Conservation (phyloP, 2,888 invertebrate species). For the Aporophyla nigra region DNA sequence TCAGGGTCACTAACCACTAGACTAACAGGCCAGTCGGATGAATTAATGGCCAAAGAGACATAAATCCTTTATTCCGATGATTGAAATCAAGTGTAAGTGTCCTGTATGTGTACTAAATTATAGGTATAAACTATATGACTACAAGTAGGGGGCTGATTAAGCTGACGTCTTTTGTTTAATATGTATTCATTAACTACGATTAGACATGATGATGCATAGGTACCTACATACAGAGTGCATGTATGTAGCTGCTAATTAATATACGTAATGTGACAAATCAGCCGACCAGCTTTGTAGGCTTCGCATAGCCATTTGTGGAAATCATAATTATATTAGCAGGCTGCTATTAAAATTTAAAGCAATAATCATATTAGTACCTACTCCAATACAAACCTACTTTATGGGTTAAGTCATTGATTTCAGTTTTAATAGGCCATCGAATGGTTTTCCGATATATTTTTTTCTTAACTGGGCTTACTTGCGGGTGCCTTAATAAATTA, state of each 20-base stretch:
- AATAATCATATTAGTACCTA: not conserved
- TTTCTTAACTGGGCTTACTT: not conserved
- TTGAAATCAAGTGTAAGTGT: not conserved
- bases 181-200: conserved; percentile 5
- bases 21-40: too few relatives aligned
- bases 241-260: not conserved
- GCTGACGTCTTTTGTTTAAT: not conserved
- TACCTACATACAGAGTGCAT: not conserved
- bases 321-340: not conserved
- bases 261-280: not conserved
- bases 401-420: not conserved
- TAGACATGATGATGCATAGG: not conserved
- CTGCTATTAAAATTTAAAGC: not conserved
- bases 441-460: too few relatives aligned
- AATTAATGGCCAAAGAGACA: too few relatives aligned
- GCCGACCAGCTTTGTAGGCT: too few relatives aligned
- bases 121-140: not conserved
- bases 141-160: not conserved
- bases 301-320: not conserved
- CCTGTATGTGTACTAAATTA: not conserved
- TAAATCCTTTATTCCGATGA: not conserved
- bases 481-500: not conserved
- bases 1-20: too few relatives aligned
- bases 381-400: not conserved
- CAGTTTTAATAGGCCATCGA: not conserved